phyloP scores from a whole-genome alignment of 2,888 invertebrate genomes.

The Ormyrus pomaceus region DNA sequence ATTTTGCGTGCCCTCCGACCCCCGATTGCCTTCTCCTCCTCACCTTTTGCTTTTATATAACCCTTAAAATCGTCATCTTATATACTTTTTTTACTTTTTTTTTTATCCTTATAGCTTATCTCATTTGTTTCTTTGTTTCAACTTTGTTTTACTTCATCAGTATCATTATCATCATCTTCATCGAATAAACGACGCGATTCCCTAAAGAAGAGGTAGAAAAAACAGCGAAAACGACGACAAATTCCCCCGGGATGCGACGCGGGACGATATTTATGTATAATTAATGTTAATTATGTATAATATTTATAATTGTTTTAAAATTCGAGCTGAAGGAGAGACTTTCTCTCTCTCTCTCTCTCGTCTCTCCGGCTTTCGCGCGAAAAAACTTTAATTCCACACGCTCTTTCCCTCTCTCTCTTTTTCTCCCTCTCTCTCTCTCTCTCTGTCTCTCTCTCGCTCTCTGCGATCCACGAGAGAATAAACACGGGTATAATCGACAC shows the following conservation, averaged over 20 bases:
- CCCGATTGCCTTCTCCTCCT: constrained; percentile 13
- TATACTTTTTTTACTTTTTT: constrained; percentile 19
- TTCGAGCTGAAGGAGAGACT: constrained; percentile 58
- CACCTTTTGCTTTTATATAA: constrained; percentile 22
- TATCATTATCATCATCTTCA: constrained; percentile 45
- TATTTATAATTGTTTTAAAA: constrained; percentile 64
- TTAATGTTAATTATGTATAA: constrained; percentile 61
- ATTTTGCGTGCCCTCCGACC: constrained; percentile 11
- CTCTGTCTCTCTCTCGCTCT: constrained; percentile 21
- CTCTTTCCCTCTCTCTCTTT: constrained; percentile 9
- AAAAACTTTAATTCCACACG: constrained; percentile 10
- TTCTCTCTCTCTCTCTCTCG: constrained; percentile 31
- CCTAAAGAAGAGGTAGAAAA: constrained; percentile 71
- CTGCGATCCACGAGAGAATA: constrained; percentile 43
- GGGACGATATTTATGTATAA: constrained; percentile 63
- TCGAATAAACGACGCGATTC: constrained; percentile 66
- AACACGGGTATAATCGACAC: constrained; percentile 43
- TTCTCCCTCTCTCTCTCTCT: constrained; percentile 25
- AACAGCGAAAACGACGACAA: constrained; percentile 72
- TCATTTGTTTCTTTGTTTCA: constrained; percentile 47
- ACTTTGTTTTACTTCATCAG: constrained; percentile 52
- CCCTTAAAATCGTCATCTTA: constrained; percentile 44
- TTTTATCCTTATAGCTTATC: not conserved
- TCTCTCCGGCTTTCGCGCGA: constrained; percentile 33
- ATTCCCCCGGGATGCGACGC: constrained; percentile 62